phyloP scores from a whole-genome alignment of 2,113 vertebrate species.

The Athene noctua region DNA sequence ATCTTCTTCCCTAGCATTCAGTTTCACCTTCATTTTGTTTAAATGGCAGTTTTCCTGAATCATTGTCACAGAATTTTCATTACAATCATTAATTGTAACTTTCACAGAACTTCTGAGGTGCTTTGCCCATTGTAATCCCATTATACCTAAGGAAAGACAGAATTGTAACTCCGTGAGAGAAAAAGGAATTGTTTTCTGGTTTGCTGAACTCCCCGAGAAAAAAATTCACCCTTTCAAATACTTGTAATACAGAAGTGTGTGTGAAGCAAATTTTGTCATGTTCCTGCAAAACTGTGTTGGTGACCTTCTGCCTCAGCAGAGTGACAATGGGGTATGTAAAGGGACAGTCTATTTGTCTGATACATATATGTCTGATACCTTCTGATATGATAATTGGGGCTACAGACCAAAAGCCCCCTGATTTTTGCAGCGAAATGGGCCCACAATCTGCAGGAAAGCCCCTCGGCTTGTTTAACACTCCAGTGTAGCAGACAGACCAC shows the following conservation, averaged over 20 bases:
- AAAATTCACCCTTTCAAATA: background rate
- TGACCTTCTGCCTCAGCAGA: background rate
- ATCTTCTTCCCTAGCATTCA: slow-evolving; percentile 65
- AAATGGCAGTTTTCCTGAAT: slow-evolving; percentile 94
- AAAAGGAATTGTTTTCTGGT: background rate
- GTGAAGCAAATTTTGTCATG: too few relatives aligned
- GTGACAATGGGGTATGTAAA: background rate
- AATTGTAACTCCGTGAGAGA: background rate
- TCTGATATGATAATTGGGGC: too few relatives aligned
- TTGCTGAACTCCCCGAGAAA: fast-evolving
- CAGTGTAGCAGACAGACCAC: background rate
- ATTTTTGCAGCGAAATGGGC: background rate
- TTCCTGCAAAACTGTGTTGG: background rate
- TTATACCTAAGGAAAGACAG: slow-evolving; percentile 83
- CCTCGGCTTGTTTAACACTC: background rate
- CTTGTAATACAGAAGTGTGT: background rate
- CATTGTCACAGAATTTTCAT: slow-evolving; percentile 87
- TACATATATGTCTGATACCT: background rate
- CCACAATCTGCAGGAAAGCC: background rate
- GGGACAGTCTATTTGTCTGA: background rate
- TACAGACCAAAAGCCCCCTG: fast-evolving
- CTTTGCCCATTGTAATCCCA: slow-evolving; percentile 98
- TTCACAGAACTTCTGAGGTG: slow-evolving; percentile 86
- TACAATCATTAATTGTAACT: slow-evolving; percentile 95
- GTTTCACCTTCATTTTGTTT: slow-evolving; percentile 87